Base-by-base conservation (phyloP, 1,140 invertebrate species). In the Drosophila melanica region DNA sequence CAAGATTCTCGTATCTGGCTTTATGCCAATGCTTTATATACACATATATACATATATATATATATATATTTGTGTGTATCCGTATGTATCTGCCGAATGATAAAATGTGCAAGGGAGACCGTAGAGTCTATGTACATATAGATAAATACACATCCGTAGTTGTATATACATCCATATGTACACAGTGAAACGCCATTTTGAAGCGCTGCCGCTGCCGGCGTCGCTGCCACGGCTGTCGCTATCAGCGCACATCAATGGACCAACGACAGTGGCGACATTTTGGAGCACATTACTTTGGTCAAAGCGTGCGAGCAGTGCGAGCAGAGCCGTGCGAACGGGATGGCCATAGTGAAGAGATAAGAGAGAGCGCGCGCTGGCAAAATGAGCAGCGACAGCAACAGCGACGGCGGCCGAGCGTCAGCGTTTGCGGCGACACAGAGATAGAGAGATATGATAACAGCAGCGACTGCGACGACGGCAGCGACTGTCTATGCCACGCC, bases 171-270 rank as follows among this genome's bases (percentile, higher is more conserved):
- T 39, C 14, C 23, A 16, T 9, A 27, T 59, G 23, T 42, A 48
- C 59, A 48, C 41, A 55, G 20, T 27, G 39, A 69, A 72, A 67
- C 82, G 82, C 82, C 84, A 87, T 87, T 87, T 86, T 86, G 81
- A 54, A 70, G 54, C 64, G 37, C 44, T 60, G 70, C n/a, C 33
- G 59, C 37, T 27, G 37, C n/a, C 64, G 67, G 50, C 58, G 35
- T 47, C 63, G 58, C 74, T 78, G 75, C 47, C 47, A 10, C 67
- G 44, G 44, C 72, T 48, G 77, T 45, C 33, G 70, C 81, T 86
- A 86, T 87, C 84, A 89, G 84, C 82, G 82, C 82, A 86, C 79
- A 87, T 87, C 82, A 87, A 89, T 87, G 84, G 84, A 87, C 84
- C 84, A 87, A 76, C 81, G 77, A 84, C 79, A 76, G 84, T 76